These are phyloP conservation scores for Trissolcus japonicus DNA, from an alignment of 2,888 invertebrate species.

Conservation along the genomic window DNA sequence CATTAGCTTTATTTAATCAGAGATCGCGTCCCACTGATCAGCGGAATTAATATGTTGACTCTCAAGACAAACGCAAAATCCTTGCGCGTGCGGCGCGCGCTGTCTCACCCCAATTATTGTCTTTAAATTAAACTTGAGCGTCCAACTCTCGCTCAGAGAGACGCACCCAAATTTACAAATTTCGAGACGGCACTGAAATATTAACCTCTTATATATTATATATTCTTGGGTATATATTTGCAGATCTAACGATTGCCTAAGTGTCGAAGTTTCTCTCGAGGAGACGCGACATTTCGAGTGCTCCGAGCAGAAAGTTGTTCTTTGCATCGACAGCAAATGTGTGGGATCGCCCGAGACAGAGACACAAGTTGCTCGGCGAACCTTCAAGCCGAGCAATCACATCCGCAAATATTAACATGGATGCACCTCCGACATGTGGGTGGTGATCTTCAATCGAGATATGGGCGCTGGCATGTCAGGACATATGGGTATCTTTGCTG, in stretches of 20 bases:
- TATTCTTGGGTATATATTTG: slow-evolving; percentile 1
- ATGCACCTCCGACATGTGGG: slow-evolving; percentile 72
- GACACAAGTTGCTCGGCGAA: slow-evolving; percentile 37
- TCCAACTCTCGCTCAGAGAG: too few relatives aligned
- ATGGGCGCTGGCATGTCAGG: slow-evolving; percentile 43
- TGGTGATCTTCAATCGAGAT: slow-evolving; percentile 59
- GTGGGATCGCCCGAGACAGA: slow-evolving; percentile 46
- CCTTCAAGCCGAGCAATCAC: slow-evolving; percentile 70
- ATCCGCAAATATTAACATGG: slow-evolving; percentile 75
- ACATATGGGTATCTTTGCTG: slow-evolving; percentile 55
- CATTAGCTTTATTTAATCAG: slow-evolving; percentile 70
- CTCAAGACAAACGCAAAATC: slow-evolving; percentile 11
- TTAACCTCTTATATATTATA: slow-evolving; percentile 4
- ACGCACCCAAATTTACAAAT: too few relatives aligned
- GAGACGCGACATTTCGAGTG: slow-evolving; percentile 41
- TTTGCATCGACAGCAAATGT: slow-evolving; percentile 46
- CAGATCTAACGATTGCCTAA: slow-evolving; percentile 19
- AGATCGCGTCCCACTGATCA: slow-evolving; percentile 48
- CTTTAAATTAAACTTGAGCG: too few relatives aligned
- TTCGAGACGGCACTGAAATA: neutral
- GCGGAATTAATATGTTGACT: slow-evolving; percentile 29
- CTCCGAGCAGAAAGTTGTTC: slow-evolving; percentile 61
- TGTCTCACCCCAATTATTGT: neutral
- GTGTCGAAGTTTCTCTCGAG: slow-evolving; percentile 53
- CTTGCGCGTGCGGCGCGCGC: too few relatives aligned